Conservation (phyloP, 2,797 vertebrate genomes). For the Sebastes matsubarae region DNA sequence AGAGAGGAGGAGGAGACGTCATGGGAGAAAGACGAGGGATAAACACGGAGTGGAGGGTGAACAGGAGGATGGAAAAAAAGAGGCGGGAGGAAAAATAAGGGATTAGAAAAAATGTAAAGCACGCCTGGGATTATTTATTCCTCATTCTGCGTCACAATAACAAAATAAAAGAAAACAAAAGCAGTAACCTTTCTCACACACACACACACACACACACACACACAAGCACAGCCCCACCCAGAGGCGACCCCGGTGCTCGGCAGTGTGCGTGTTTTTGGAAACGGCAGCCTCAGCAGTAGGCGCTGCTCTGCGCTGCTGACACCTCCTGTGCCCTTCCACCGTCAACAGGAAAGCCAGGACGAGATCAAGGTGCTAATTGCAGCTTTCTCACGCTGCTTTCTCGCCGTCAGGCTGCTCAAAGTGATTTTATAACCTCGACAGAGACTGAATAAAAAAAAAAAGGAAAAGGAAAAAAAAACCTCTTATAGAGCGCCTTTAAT, state of each 20-base stretch:
- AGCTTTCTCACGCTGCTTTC: constrained; percentile 62
- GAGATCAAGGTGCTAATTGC: constrained; percentile 76
- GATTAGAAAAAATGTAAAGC: constrained; percentile 40
- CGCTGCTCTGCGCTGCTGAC: constrained; percentile 70
- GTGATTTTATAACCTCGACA: constrained; percentile 19
- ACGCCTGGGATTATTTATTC: constrained; percentile 31
- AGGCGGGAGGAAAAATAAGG: constrained; percentile 6
- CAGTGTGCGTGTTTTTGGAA: constrained; percentile 53
- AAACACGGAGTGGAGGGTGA: not conserved
- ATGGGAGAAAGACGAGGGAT: constrained; percentile 16
- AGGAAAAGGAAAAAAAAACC: not conserved
- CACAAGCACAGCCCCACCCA: constrained; percentile 63
- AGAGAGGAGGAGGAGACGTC: constrained; percentile 1
- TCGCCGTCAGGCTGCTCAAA: constrained; percentile 51
- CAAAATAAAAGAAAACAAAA: constrained; percentile 14
- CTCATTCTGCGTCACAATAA: constrained; percentile 24
- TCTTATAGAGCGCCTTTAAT: not conserved
- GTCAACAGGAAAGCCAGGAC: constrained; percentile 58
- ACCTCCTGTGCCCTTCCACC: constrained; percentile 74
- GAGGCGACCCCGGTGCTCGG: constrained; percentile 58
- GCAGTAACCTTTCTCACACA: constrained; percentile 20
- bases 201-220: constrained; percentile 8
- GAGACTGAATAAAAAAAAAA: not conserved
- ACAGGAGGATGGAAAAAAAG: not conserved
- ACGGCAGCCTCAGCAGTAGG: constrained; percentile 74